Conservation (phyloP, 2,797 vertebrate species). For the Danio albolineatus region DNA sequence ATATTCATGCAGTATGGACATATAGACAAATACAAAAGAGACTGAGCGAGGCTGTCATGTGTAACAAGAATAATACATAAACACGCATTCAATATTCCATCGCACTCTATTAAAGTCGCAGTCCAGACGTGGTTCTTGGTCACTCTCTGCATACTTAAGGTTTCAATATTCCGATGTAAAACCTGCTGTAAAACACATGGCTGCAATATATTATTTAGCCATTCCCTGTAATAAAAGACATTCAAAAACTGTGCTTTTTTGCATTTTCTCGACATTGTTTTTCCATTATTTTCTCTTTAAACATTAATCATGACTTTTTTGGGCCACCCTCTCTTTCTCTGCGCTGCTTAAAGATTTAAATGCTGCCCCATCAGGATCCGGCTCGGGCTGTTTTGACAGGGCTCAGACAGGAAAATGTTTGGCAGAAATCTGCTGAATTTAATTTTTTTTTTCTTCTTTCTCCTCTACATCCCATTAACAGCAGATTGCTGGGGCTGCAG, state of each 20-base stretch:
- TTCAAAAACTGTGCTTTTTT: conserved; percentile 74
- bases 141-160: conserved; percentile 74
- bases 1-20: conserved; percentile 27
- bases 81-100: conserved; percentile 70
- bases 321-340: conserved; percentile 73
- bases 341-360: conserved; percentile 78
- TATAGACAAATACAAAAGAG: conserved; percentile 61
- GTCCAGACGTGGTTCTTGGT: conserved; percentile 38
- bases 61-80: conserved; percentile 32
- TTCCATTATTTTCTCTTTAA: conserved; percentile 98
- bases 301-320: conserved; percentile 91
- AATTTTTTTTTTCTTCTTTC: conserved; percentile 67
- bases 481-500: conserved; percentile 72
- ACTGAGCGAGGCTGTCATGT: conserved; percentile 80
- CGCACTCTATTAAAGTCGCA: conserved; percentile 64
- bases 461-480: conserved; percentile 65
- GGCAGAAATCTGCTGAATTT: conserved; percentile 80
- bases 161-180: conserved; percentile 88
- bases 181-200: conserved; percentile 81
- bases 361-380: conserved; percentile 73
- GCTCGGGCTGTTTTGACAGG: conserved; percentile 71
- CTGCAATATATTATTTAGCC: conserved; percentile 93
- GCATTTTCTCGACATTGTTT: conserved; percentile 82
- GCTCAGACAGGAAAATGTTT: conserved; percentile 75
- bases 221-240: conserved; percentile 81